Conservation (phyloP, 2,113 vertebrate species). For the Ictidomys tridecemlineatus region DNA sequence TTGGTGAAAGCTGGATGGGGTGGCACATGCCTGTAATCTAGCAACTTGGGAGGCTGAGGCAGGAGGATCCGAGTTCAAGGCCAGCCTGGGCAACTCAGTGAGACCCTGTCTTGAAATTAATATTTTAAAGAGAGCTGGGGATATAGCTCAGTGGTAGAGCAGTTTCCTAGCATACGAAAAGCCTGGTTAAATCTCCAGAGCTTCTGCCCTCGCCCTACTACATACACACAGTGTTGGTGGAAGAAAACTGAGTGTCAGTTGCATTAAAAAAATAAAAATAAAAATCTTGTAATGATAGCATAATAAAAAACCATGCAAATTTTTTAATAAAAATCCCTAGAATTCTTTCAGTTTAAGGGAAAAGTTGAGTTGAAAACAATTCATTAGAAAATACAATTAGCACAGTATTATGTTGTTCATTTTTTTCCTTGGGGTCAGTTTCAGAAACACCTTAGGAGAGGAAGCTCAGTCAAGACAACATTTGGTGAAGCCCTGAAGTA, state of each 20-base stretch:
- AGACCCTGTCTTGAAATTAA: no score
- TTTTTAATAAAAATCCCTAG: not conserved
- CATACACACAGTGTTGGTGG: no score
- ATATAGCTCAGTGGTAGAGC: no score
- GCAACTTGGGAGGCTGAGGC: no score
- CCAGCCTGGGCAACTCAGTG: no score
- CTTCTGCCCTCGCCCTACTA: no score
- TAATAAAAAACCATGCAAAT: not conserved
- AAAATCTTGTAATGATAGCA: constrained; percentile 15
- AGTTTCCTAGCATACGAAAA: no score
- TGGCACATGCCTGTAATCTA: no score
- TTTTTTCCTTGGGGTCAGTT: not conserved
- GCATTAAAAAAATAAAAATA: not conserved
- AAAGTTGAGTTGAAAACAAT: not conserved
- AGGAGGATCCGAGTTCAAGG: no score
- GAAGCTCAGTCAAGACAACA: not conserved
- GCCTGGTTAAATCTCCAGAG: no score
- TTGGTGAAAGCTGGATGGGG: no score
- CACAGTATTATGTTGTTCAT: not conserved
- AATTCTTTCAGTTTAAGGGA: not conserved
- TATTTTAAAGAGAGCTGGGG: no score
- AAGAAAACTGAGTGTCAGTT: not conserved
- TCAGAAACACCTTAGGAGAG: not conserved
- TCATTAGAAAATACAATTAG: not conserved
- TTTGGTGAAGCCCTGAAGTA: not conserved